Conservation (phyloP, 2,113 vertebrate genomes). For the Carettochelys insculpta region DNA sequence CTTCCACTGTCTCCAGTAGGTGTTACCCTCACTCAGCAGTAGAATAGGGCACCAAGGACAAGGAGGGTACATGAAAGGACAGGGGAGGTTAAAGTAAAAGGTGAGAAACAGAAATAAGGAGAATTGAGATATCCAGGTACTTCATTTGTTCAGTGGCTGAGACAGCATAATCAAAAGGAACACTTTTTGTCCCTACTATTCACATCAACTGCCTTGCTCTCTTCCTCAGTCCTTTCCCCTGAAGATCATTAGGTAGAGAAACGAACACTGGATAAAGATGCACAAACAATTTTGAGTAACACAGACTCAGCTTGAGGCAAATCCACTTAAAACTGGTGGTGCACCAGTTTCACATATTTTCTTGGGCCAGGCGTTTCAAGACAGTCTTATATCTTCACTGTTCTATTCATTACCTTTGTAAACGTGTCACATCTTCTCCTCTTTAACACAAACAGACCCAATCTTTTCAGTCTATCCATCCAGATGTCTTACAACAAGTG, state of each 20-base stretch:
- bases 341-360: background rate
- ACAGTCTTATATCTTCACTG: background rate
- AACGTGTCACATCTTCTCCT: background rate
- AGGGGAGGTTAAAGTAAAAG: background rate
- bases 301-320: background rate
- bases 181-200: background rate
- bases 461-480: background rate
- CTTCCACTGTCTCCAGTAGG: background rate
- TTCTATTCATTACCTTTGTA: background rate
- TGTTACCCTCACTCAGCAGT: background rate
- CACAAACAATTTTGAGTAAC: background rate
- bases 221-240: background rate
- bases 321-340: background rate
- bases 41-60: background rate
- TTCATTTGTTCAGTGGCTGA: background rate
- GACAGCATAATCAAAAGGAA: background rate
- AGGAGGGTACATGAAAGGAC: background rate
- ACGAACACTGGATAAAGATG: background rate
- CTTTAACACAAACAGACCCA: background rate
- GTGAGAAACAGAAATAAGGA: background rate
- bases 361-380: fast-evolving
- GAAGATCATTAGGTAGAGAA: background rate
- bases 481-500: background rate
- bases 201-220: background rate
- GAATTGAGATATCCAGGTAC: background rate